Conservation (phyloP, 2,888 invertebrate genomes). For the Lasioglossum vierecki region DNA sequence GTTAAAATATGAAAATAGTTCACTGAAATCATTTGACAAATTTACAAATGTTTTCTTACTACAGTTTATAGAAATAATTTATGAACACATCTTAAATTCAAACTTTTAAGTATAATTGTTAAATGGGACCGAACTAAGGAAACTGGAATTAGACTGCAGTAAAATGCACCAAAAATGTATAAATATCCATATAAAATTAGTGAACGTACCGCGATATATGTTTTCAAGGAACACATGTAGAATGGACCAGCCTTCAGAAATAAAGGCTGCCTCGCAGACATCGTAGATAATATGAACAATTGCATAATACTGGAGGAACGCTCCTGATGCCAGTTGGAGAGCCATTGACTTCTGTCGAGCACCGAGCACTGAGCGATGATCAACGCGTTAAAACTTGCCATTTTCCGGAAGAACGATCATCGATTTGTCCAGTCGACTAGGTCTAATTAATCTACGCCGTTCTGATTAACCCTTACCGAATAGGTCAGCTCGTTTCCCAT, state of each 20-base stretch:
- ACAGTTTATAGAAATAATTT: no score
- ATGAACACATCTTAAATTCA: no score
- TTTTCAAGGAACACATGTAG: conserved; percentile 71
- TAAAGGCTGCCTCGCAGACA: conserved; percentile 65
- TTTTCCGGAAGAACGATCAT: background rate
- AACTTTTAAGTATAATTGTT: no score
- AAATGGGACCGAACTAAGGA: no score
- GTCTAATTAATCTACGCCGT: conserved; percentile 4
- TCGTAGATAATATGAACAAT: conserved; percentile 67
- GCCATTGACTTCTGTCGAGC: conserved; percentile 70
- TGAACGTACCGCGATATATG: conserved; percentile 70
- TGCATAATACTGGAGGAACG: conserved; percentile 34
- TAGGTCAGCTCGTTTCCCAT: conserved; percentile 73
- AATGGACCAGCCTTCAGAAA: conserved; percentile 73
- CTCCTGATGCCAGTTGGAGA: conserved; percentile 72
- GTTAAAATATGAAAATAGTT: no score
- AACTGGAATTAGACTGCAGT: no score
- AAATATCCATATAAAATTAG: background rate
- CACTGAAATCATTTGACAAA: no score
- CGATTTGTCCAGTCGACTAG: background rate
- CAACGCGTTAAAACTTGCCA: background rate
- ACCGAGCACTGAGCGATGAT: conserved; percentile 34
- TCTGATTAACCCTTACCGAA: conserved; percentile 62
- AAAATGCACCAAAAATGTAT: background rate
- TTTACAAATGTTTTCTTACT: no score